Conservation (phyloP, 1,140 invertebrate species). For the Pachyrhynchus sulphureomaculatus region DNA sequence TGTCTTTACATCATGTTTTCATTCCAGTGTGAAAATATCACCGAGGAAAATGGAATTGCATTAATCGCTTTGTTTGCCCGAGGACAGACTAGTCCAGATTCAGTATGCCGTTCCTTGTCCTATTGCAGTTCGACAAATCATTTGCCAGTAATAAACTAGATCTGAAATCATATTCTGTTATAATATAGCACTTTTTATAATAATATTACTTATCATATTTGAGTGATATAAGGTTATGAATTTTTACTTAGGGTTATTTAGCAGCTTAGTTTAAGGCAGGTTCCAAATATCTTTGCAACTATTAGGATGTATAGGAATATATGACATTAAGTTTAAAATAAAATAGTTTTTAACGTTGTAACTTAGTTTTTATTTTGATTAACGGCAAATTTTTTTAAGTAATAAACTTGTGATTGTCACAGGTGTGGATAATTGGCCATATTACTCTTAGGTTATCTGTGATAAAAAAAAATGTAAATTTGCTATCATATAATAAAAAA, state of each 20-base stretch:
- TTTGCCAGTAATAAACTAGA: not conserved
- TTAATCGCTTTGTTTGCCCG: not conserved
- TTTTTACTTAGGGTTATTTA: too few relatives aligned
- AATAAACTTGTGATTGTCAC: not conserved
- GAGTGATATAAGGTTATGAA: too few relatives aligned
- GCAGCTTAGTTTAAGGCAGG: too few relatives aligned
- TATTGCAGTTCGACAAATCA: conserved; percentile 11
- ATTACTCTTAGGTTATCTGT: conserved; percentile 9
- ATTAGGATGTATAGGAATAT: too few relatives aligned
- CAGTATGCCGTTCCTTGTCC: conserved; percentile 1
- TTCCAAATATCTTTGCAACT: too few relatives aligned
- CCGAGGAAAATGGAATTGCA: conserved; percentile 3
- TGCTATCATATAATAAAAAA: not conserved
- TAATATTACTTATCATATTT: too few relatives aligned
- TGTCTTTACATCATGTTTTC: not conserved
- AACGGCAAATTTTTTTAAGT: not conserved
- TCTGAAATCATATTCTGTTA: not conserved
- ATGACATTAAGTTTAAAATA: too few relatives aligned
- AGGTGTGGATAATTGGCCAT: not conserved
- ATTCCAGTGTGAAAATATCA: conserved; percentile 16
- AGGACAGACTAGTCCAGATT: not conserved
- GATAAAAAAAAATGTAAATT: conserved; percentile 7
- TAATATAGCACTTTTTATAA: too few relatives aligned
- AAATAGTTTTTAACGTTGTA: too few relatives aligned
- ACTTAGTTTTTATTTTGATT: too few relatives aligned